Base-by-base conservation (phyloP, 2,113 vertebrate species). In the Otocyon megalotis region DNA sequence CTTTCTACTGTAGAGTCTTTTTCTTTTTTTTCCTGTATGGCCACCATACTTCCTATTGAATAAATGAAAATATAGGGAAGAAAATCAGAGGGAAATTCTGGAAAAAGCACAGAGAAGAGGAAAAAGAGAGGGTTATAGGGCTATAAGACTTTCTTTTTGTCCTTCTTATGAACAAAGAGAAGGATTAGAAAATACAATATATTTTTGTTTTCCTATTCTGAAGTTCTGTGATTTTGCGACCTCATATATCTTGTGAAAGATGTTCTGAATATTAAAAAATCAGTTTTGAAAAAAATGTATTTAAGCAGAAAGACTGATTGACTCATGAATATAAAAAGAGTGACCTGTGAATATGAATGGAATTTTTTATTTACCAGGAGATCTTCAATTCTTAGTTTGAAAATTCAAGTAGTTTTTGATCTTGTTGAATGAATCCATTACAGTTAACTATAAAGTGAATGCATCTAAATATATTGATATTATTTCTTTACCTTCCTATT, bases 251-350 rank as follows among this genome's bases (percentile, higher is more conserved):
- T 43, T 93, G 30, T 58, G 32, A 94, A 43, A 83, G 0, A 5
- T 86, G 5, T 94, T 87, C 5, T 81, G 37, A 92, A 89, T 94
- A 72, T 88, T 88, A 91, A 93, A 82, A 77, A 58, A 15, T 22
- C 90, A 74, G 7, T 43, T 89, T 89, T 67, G 37, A 83, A 93
- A 93, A 71, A 90, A 90, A 91, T 97, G 88, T 93, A 91, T 60
- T 90, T 37, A 94, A 76, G 28, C 17, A 94, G 90, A 81, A 63
- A 93, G 80, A 94, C 76, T 71, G 54, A 93, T 32, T 93, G 76
- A 85, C n/a, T 97, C 53, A 77, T 90, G 56, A 90, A 90, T 84
- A 88, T 62, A 87, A 76, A 87, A 76, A 69, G 56, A 96, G 19
- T 53, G 48, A 92, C 71, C 37, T 60, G 17, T 80, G 58, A 90